A percentile compares a stretch with the other conserved stretches of the same genome.
These are phyloP conservation scores for Crossocerus cetratus DNA, from an alignment of 2,888 invertebrate species.

Conservation along the genomic window DNA sequence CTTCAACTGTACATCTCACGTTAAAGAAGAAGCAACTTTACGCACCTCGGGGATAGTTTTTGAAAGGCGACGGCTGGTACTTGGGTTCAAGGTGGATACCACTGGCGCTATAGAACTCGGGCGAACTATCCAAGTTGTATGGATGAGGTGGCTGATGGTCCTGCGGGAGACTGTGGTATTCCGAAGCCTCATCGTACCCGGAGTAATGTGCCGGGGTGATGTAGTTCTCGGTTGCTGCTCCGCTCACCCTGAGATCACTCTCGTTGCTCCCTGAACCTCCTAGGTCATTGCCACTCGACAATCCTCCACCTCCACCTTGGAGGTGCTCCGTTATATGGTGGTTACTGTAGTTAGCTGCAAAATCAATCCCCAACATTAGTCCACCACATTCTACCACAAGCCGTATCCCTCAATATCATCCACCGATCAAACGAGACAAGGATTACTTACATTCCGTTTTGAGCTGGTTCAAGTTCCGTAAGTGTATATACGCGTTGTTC, in stretches of 20 bases:
- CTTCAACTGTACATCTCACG: too few species aligned
- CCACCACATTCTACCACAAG: neutral
- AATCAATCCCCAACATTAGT: neutral
- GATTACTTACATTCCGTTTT: constrained; percentile 72
- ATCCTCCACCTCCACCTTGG: constrained; percentile 67
- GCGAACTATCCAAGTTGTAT: constrained; percentile 83
- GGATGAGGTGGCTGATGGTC: constrained; percentile 78
- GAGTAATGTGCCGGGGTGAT: constrained; percentile 74
- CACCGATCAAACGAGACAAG: too few species aligned
- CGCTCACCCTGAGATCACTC: constrained; percentile 67
- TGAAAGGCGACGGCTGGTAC: constrained; percentile 84
- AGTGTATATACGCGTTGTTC: constrained; percentile 72
- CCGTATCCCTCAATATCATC: too few species aligned
- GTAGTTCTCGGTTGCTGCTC: constrained; percentile 70
- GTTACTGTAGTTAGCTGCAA: constrained; percentile 71
- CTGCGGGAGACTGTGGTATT: constrained; percentile 79
- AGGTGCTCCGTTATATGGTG: constrained; percentile 74
- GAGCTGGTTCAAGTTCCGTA: constrained; percentile 74
- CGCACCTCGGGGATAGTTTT: constrained; percentile 85
- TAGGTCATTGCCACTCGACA: constrained; percentile 66
- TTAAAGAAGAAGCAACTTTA: neutral
- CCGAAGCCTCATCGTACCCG: constrained; percentile 79
- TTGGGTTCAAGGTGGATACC: constrained; percentile 82
- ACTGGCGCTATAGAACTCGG: constrained; percentile 85
- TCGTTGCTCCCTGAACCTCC: constrained; percentile 71